Conservation (phyloP, 2,113 vertebrate genomes). For the Gracilinanus agilis region DNA sequence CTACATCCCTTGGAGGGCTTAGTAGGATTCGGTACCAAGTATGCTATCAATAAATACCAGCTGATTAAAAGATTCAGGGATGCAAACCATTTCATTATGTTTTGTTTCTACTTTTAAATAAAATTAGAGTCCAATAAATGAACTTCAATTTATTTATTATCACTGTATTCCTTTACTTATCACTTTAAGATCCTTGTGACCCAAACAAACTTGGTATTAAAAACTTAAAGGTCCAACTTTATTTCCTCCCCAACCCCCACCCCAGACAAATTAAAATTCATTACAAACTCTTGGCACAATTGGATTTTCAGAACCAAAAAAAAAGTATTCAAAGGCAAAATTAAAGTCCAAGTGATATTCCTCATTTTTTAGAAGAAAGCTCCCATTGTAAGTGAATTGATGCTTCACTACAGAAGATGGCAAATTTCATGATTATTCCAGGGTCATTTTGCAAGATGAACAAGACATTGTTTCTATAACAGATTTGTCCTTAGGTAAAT, state of each 20-base stretch:
- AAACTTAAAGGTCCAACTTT: not conserved
- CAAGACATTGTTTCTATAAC: not conserved
- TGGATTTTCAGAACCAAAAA: not conserved
- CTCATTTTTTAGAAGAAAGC: not conserved
- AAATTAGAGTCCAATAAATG: not conserved
- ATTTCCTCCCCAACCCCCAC: not conserved
- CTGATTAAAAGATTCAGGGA: not conserved
- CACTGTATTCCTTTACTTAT: not conserved
- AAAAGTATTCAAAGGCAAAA: not conserved
- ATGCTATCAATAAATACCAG: not conserved
- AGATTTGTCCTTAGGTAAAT: not conserved
- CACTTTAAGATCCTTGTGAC: not conserved
- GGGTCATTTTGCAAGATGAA: not conserved
- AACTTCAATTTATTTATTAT: not conserved
- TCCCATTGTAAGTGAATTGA: not conserved
- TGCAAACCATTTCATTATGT: not conserved
- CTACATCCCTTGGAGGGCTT: not conserved
- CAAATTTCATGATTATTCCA: not conserved
- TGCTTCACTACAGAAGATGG: not conserved
- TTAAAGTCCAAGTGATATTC: not conserved
- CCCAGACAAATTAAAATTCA: not conserved
- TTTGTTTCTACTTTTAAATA: not conserved
- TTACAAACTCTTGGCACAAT: not conserved
- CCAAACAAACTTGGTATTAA: not conserved
- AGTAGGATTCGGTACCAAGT: not conserved